Evolutionary conservation across 2,797 vertebrate genomes (phyloP), one percentile per base, ranked within the genome.

Genomic region (Falco novaeseelandiae): DNA sequence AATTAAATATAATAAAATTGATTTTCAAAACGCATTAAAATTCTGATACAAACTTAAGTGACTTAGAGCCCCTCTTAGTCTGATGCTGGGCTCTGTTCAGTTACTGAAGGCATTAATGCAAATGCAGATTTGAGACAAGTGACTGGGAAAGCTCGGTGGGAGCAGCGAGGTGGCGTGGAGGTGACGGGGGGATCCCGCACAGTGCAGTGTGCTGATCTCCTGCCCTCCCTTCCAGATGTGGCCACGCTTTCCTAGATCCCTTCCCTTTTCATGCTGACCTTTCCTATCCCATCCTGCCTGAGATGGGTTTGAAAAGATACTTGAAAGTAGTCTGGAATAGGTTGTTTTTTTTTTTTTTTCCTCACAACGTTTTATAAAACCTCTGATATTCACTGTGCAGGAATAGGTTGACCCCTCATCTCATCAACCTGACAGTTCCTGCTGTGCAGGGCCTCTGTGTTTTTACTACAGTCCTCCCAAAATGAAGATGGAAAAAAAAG

Each of bases 81-180:
- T 7, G 63, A 2, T 59, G n/a, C 48, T 16, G 4, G 19, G 18
- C 44, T 51, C 46, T 79, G 51, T 7, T 26, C 40, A 21, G 44
- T 7, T n/a, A 25, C 58, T 14, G 14, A 34, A 40, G 25, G 38
- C 38, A 14, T 32, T 19, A 19, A 27, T 23, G 48, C 27, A 52
- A n/a, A 18, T n/a, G 6, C 23, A 52, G n/a, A 8, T 38, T 32
- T 0, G 8, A 61, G 89, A 27, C 30, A 27, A 22, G 25, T 30
- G 30, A 2, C 30, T 42, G 52, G 16, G 49, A 15, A 65, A 1
- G 5, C 14, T 26, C 22, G 4, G 0, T 8, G 44, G 1, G 3
- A 49, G 70, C 38, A 49, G 14, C 1, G 6, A 44, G 34, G 21
- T 2, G 5, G 10, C 2, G 30, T 1, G 1, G 14, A 19, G 23